Conservation (phyloP, 2,888 invertebrate genomes). For the Ophion ventricosus region DNA sequence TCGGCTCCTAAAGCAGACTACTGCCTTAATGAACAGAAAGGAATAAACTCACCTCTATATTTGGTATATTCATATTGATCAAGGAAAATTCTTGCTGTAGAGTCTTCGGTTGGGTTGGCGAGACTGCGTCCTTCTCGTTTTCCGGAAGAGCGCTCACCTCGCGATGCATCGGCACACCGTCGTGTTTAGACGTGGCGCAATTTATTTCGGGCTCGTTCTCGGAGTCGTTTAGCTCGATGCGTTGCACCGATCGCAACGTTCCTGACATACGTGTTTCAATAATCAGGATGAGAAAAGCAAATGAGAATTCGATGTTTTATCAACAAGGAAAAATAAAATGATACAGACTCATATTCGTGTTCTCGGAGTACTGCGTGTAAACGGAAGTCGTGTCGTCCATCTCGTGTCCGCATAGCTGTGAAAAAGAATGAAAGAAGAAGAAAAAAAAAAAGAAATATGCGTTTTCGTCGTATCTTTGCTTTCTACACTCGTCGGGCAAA, state of each 20-base stretch:
- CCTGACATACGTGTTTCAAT: constrained; percentile 67
- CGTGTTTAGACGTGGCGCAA: constrained; percentile 74
- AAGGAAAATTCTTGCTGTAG: constrained; percentile 91
- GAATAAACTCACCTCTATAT: constrained; percentile 85
- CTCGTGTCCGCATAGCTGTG: constrained; percentile 89
- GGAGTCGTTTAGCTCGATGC: constrained; percentile 77
- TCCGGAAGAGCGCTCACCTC: constrained; percentile 74
- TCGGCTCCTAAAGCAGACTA: no score
- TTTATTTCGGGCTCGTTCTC: constrained; percentile 78
- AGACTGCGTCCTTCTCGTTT: constrained; percentile 77
- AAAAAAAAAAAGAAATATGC: no score
- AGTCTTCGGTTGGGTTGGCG: constrained; percentile 85
- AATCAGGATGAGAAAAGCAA: background rate
- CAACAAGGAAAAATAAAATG: background rate
- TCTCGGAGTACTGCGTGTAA: constrained; percentile 80
- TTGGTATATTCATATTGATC: constrained; percentile 90
- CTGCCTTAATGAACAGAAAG: background rate
- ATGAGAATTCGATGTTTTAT: constrained; percentile 26
- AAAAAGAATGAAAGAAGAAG: constrained; percentile 39
- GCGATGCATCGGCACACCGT: constrained; percentile 72
- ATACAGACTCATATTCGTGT: constrained; percentile 78
- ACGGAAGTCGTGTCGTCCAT: constrained; percentile 83
- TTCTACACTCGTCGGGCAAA: background rate
- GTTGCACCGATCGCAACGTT: constrained; percentile 79
- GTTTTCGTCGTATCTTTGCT: background rate